These are phyloP conservation scores for Batillaria attramentaria DNA, from an alignment of 1,140 invertebrate genomes.

Conservation along the genomic window DNA sequence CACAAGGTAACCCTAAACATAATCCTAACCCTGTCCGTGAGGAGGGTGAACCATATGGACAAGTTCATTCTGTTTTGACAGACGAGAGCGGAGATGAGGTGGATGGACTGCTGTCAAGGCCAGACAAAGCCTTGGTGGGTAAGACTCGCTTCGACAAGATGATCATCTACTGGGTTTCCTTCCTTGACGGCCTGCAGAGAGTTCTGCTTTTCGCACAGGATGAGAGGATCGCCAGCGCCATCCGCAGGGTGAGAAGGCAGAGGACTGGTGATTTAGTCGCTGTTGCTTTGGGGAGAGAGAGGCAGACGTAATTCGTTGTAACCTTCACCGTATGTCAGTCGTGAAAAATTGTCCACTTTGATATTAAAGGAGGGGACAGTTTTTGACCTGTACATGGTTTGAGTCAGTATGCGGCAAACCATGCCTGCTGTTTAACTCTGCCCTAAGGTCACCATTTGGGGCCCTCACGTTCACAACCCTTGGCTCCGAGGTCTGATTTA, in stretches of 20 bases:
- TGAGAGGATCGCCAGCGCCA: slow-evolving; percentile 80
- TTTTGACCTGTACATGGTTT: too few species aligned
- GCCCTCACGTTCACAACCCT: too few species aligned
- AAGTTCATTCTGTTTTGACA: slow-evolving; percentile 34
- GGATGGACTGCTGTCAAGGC: slow-evolving; percentile 46
- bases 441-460: too few species aligned
- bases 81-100: slow-evolving; percentile 71
- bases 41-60: not conserved
- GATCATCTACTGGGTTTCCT: slow-evolving; percentile 88
- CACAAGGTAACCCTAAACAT: not conserved
- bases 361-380: too few species aligned
- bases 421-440: too few species aligned
- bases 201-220: slow-evolving; percentile 87
- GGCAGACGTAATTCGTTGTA: too few species aligned
- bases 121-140: slow-evolving; percentile 47
- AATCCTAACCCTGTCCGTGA: not conserved
- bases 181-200: slow-evolving; percentile 82
- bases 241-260: slow-evolving; percentile 69
- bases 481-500: too few species aligned
- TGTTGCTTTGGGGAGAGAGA: slow-evolving; percentile 1
- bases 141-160: slow-evolving; percentile 75
- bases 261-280: too few species aligned
- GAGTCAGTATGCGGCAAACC: too few species aligned
- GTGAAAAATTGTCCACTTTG: too few species aligned
- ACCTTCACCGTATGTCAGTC: too few species aligned